phyloP scores from a whole-genome alignment of 2,797 vertebrate genomes.

The Micrastur ruficollis region DNA sequence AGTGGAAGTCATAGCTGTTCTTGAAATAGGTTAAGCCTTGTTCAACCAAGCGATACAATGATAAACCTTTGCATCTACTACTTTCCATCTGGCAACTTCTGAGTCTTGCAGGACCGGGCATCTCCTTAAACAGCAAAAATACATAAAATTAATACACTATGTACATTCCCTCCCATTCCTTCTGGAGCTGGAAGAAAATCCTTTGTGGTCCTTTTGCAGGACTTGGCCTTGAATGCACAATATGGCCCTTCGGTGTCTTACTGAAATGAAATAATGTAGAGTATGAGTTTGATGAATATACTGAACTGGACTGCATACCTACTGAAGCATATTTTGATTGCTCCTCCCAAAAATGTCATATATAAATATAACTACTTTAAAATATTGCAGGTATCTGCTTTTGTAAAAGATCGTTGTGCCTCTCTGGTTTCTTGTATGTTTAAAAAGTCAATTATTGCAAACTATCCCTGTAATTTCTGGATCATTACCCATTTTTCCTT shows the following conservation, averaged over 20 bases:
- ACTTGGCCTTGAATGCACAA: background rate
- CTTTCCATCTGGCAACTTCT: background rate
- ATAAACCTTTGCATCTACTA: background rate
- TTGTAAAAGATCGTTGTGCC: background rate
- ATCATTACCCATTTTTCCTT: slow-evolving; percentile 23
- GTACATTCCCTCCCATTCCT: background rate
- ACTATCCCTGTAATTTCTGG: background rate
- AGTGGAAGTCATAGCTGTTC: background rate
- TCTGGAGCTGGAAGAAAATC: background rate
- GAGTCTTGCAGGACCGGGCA: background rate
- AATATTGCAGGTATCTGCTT: background rate
- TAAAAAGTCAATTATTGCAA: slow-evolving; percentile 1
- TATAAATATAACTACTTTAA: slow-evolving; percentile 5
- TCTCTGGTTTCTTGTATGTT: background rate
- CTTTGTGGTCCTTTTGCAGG: background rate
- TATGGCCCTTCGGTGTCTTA: background rate
- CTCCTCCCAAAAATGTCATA: background rate
- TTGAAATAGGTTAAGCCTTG: background rate
- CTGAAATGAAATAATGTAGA: background rate
- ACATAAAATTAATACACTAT: background rate
- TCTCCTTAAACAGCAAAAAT: background rate
- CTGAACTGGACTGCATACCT: background rate
- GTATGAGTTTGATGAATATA: background rate
- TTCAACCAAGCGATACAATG: background rate
- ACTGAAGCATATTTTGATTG: background rate